phyloP scores from a whole-genome alignment of 2,113 vertebrate species.

The Origma solitaria region DNA sequence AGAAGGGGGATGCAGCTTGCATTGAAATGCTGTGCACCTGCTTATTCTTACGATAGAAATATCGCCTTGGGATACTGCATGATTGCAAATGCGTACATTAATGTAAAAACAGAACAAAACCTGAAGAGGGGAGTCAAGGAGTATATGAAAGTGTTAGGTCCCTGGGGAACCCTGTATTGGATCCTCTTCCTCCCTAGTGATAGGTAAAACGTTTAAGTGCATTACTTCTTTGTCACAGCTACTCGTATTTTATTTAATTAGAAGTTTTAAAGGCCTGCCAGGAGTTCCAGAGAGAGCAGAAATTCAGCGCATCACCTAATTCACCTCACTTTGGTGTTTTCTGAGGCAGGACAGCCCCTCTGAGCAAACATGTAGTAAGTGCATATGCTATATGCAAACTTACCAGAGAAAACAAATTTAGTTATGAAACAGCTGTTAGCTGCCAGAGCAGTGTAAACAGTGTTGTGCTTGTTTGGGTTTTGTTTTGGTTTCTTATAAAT shows the following conservation, averaged over 20 bases:
- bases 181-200: not conserved
- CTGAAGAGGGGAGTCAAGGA: not conserved
- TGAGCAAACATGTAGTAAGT: not conserved
- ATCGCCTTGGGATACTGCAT: not conserved
- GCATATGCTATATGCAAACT: not conserved
- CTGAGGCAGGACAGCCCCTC: not conserved
- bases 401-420: not conserved
- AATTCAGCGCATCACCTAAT: not conserved
- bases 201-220: not conserved
- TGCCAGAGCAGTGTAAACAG: conserved; percentile 1
- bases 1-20: not conserved
- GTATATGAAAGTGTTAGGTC: not conserved
- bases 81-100: not conserved
- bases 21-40: not conserved
- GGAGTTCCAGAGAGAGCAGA: not conserved
- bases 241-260: not conserved
- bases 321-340: not conserved
- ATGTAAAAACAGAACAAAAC: not conserved
- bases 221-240: not conserved
- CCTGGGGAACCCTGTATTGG: not conserved
- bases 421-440: not conserved
- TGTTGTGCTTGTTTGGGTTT: not conserved
- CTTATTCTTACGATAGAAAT: not conserved
- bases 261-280: not conserved
- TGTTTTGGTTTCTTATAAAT: not conserved